These are phyloP conservation scores for Ophraella communa DNA, from an alignment of 2,888 invertebrate genomes.

Conservation along the genomic window DNA sequence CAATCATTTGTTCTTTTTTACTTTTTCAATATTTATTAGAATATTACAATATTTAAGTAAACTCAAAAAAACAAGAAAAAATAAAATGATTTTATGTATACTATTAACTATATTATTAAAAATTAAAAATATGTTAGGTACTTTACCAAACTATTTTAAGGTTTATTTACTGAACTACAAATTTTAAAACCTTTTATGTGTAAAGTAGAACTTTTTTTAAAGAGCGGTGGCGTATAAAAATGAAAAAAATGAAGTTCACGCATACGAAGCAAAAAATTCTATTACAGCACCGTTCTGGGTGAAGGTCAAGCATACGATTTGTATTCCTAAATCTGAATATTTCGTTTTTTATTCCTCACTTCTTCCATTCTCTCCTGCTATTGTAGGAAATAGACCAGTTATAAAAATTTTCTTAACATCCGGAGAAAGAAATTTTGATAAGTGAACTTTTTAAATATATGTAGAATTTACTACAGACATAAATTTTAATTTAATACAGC, in stretches of 20 bases:
- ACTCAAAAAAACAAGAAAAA: too few species aligned
- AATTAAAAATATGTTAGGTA: too few species aligned
- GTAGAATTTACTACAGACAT: too few species aligned
- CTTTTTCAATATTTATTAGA: too few species aligned
- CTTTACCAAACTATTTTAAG: neutral
- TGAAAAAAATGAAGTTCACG: slow-evolving; percentile 23
- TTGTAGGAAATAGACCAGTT: slow-evolving; percentile 1
- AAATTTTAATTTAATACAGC: too few species aligned
- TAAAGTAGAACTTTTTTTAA: slow-evolving; percentile 4
- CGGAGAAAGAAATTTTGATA: too few species aligned
- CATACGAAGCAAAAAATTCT: slow-evolving; percentile 23
- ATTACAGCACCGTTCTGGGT: slow-evolving; percentile 4
- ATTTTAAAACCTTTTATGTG: neutral
- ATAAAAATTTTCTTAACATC: neutral
- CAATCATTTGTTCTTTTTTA: too few species aligned
- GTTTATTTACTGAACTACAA: neutral
- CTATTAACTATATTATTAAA: too few species aligned
- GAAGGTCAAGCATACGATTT: slow-evolving; percentile 24
- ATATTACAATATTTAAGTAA: too few species aligned
- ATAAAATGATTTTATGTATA: too few species aligned
- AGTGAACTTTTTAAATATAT: too few species aligned
- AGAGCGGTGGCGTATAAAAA: neutral
- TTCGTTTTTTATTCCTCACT: slow-evolving; percentile 3
- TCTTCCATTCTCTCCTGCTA: neutral
- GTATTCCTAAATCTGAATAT: slow-evolving; percentile 27